Evolutionary conservation across 1,140 invertebrate species (phyloP), one percentile per base, ranked within the genome.

Genomic region (Eubasilissa regina): DNA sequence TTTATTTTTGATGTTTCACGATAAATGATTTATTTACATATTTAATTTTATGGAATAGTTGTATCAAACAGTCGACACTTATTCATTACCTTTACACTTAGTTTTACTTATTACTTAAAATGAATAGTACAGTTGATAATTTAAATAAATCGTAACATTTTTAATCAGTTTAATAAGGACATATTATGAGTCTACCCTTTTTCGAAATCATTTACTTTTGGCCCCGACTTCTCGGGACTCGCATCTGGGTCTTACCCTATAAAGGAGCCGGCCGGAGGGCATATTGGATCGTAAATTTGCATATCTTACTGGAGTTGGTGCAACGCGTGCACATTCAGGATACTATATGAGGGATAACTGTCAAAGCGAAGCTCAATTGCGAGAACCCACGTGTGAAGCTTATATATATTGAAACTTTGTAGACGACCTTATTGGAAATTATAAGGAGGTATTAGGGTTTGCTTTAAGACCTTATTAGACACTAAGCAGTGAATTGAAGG

Each of bases 241-340:
- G 9, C n/a, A 51, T 51, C 11, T 8, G 48, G 48, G 11, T 13
- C 48, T 51, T 51, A 13, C 43, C 44, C 44, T 48, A 47, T 68
- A 68, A 77, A 44, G 13, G 75, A 45, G 48, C 47, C 21, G 43
- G 77, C 15, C 68, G 72, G 17, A 12, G 44, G 78, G 21, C 48
- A 80, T 80, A 80, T 80, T 80, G 78, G 64, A 56, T 72, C 78
- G 64, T 80, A 80, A 80, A 80, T 80, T 76, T 80, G 78, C 60
- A 80, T 80, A 80, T 75, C 55, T 58, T 55, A 70, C 17, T 60
- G 7, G 8, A 35, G 64, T 55, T 58, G 25, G 25, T 78, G 77
- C 77, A 78, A n/a, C 74, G 74, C 56, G 74, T 62, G 74, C 58
- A 70, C 9, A n/a, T 70, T 60, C 10, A 10, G 56, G 47, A n/a